A percentile compares a stretch with the other conserved stretches of the same genome.
phyloP scores from a whole-genome alignment of 2,113 vertebrate species.

The Cheilinus undulatus region DNA sequence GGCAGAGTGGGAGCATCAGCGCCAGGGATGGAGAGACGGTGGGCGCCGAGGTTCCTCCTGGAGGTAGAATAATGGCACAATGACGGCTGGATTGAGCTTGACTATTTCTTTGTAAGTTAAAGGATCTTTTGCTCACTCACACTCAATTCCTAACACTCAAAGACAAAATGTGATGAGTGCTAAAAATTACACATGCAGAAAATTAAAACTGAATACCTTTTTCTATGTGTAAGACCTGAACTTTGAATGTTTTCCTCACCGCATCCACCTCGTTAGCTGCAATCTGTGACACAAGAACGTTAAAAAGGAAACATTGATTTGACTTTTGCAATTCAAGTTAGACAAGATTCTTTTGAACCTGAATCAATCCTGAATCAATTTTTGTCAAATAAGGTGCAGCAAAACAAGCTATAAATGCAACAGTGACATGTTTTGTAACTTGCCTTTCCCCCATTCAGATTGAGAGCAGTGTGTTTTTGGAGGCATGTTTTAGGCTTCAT shows the following conservation, averaged over 20 bases:
- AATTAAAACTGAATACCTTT: conserved; percentile 55
- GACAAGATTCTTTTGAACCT: too few species aligned
- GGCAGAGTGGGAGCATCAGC: conserved; percentile 58
- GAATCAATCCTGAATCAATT: not conserved
- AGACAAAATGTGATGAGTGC: too few species aligned
- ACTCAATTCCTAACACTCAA: too few species aligned
- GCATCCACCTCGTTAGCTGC: conserved; percentile 82
- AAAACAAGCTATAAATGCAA: too few species aligned
- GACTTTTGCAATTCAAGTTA: not conserved
- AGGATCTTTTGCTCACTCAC: too few species aligned
- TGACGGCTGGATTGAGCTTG: too few species aligned
- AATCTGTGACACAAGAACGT: conserved; percentile 68
- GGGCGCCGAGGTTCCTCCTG: not conserved
- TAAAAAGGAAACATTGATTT: not conserved
- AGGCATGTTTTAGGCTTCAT: too few species aligned
- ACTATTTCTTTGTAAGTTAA: too few species aligned
- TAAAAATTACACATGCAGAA: not conserved
- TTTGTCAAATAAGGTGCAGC: too few species aligned
- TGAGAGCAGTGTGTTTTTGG: too few species aligned
- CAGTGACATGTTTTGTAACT: too few species aligned
- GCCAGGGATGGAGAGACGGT: conserved; percentile 22
- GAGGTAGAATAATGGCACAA: not conserved
- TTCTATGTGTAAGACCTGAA: conserved; percentile 54
- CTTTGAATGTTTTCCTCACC: conserved; percentile 78
- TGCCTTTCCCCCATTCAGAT: too few species aligned